Conservation (phyloP, 2,888 invertebrate species). For the Amiota minor region DNA sequence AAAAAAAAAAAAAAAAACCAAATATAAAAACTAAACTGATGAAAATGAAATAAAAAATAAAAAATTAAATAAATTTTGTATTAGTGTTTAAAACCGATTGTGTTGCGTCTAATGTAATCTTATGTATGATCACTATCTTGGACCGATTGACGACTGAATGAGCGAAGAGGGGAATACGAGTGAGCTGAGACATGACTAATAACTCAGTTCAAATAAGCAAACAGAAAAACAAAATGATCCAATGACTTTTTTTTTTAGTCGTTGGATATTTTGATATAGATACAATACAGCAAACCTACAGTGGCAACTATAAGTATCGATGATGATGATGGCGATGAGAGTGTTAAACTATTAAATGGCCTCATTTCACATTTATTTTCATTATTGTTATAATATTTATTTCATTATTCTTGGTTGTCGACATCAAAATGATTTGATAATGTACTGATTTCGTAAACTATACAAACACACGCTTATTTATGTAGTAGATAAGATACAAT, state of each 20-base stretch:
- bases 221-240: not conserved
- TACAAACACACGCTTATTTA: not conserved
- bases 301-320: not conserved
- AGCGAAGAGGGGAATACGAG: not conserved
- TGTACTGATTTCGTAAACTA: slow-evolving; percentile 25
- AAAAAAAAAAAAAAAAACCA: no score
- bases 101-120: slow-evolving; percentile 16
- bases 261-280: not conserved
- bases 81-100: slow-evolving; percentile 24
- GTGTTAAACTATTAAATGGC: slow-evolving; percentile 14
- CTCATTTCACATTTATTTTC: slow-evolving; percentile 26
- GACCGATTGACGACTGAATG: not conserved
- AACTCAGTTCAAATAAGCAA: not conserved
- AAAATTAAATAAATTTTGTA: slow-evolving; percentile 7
- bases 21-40: no score
- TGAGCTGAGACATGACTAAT: not conserved
- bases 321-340: not conserved
- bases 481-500: not conserved
- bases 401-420: slow-evolving; percentile 11
- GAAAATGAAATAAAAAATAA: not conserved
- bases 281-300: not conserved
- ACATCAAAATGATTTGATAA: slow-evolving; percentile 26
- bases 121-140: not conserved
- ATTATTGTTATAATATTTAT: slow-evolving; percentile 27
- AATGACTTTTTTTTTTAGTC: slow-evolving; percentile 12